Percentiles rank a stretch among this genome's conserved stretches.
Evolutionary conservation across 2,113 vertebrate species (phyloP).

Genomic region (Lagenorhynchus albirostris): DNA sequence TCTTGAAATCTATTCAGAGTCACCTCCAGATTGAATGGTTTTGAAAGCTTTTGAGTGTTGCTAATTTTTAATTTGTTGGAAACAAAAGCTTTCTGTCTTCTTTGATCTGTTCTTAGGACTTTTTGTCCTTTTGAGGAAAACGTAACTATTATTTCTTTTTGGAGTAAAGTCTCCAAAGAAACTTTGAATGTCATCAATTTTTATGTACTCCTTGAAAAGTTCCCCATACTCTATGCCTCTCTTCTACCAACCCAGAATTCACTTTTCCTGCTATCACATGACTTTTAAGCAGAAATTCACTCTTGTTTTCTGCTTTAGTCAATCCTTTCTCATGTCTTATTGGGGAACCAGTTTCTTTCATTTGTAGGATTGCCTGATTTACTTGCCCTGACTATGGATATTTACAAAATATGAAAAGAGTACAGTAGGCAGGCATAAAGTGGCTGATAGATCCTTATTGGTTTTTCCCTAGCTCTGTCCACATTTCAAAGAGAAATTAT

Average conservation of each 20-base stretch:
- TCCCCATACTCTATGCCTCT: neutral
- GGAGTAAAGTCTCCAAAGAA: neutral
- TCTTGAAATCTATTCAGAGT: neutral
- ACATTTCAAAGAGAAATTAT: neutral
- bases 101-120: neutral
- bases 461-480: neutral
- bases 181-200: neutral
- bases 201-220: neutral
- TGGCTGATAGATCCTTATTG: neutral
- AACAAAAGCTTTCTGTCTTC: neutral
- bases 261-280: neutral
- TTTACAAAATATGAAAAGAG: neutral
- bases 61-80: conserved; percentile 26
- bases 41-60: neutral
- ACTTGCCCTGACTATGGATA: neutral
- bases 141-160: neutral
- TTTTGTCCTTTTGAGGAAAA: neutral
- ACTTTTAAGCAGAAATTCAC: neutral
- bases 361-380: neutral
- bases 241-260: neutral
- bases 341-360: neutral
- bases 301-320: neutral
- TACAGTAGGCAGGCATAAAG: neutral
- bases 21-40: neutral
- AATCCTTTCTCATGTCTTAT: neutral